Percentiles rank a stretch among this genome's conserved stretches.
Evolutionary conservation across 2,113 vertebrate species (phyloP).

Genomic region (Camelus bactrianus): DNA sequence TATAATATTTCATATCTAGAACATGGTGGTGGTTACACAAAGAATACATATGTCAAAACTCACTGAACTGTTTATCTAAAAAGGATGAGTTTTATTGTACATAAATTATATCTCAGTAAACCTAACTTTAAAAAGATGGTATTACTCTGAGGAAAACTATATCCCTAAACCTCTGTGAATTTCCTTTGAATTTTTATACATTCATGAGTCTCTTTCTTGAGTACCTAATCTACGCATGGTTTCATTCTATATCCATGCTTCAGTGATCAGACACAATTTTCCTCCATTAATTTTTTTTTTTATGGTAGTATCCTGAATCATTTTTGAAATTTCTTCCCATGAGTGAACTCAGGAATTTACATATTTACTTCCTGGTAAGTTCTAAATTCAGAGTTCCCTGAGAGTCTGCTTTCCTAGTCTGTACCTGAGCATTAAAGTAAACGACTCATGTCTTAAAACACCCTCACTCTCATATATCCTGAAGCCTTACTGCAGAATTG

Average conservation of each 20-base stretch:
- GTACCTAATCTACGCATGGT: background rate
- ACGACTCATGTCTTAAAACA: slow-evolving; percentile 39
- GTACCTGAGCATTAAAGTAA: slow-evolving; percentile 40
- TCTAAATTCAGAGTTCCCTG: slow-evolving; percentile 52
- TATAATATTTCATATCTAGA: background rate
- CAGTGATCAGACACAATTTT: slow-evolving; percentile 58
- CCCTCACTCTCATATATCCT: background rate
- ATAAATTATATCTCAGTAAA: slow-evolving; percentile 50
- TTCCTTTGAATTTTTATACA: slow-evolving; percentile 46
- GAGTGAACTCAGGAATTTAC: slow-evolving; percentile 39
- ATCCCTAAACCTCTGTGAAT: slow-evolving; percentile 15
- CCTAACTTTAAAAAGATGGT: slow-evolving; percentile 20
- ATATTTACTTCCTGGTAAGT: slow-evolving; percentile 11
- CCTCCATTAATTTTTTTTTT: slow-evolving; percentile 66
- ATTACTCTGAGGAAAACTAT: slow-evolving; percentile 37
- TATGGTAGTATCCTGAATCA: slow-evolving; percentile 17
- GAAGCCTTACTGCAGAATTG: slow-evolving; percentile 9
- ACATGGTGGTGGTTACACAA: background rate
- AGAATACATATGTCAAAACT: slow-evolving; percentile 27
- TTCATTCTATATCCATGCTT: slow-evolving; percentile 61
- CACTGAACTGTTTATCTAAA: background rate
- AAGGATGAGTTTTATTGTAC: background rate
- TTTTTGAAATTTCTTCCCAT: slow-evolving; percentile 52
- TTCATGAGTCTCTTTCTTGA: slow-evolving; percentile 30
- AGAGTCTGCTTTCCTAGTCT: background rate